Conservation (phyloP, 2,113 vertebrate genomes). For the Ptilonorhynchus violaceus region DNA sequence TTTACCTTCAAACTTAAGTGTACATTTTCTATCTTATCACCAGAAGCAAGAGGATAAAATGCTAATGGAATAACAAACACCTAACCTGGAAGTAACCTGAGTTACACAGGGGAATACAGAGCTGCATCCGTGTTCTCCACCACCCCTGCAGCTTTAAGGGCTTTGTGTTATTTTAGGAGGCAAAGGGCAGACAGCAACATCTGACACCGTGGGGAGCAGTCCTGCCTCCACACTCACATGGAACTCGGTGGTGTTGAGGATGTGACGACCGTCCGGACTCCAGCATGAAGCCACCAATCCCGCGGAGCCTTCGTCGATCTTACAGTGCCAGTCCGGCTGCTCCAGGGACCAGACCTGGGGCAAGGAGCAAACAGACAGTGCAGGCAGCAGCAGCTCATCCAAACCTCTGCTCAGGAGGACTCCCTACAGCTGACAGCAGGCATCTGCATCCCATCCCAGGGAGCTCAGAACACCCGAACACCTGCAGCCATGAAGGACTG, state of each 20-base stretch:
- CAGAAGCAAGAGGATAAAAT: not conserved
- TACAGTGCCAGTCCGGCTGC: conserved; percentile 95
- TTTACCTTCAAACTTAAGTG: not conserved
- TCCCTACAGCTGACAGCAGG: not conserved
- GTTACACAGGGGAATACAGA: not conserved
- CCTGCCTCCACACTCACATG: conserved; percentile 85
- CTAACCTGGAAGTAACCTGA: not conserved
- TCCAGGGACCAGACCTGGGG: conserved; percentile 94
- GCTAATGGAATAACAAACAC: not conserved
- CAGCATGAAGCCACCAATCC: conserved; percentile 93
- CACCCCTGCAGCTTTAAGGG: conserved; percentile 46
- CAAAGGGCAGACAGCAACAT: conserved; percentile 74
- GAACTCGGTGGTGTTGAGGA: conserved; percentile 98
- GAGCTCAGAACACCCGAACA: not conserved
- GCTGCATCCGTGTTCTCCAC: rapidly evolving
- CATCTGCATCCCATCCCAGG: not conserved
- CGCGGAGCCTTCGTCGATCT: conserved; percentile 95
- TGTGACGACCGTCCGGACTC: conserved; percentile 97
- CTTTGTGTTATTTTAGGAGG: conserved; percentile 76
- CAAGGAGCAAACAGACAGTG: not conserved
- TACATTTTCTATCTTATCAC: not conserved
- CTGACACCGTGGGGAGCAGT: conserved; percentile 62
- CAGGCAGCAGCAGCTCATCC: not conserved
- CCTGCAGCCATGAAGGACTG: conserved; percentile 75
- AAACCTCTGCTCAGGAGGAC: not conserved